Percentiles rank a stretch among this genome's conserved stretches.
Evolutionary conservation across 2,113 vertebrate species (phyloP).

Genomic region (Tylochromis polylepis): DNA sequence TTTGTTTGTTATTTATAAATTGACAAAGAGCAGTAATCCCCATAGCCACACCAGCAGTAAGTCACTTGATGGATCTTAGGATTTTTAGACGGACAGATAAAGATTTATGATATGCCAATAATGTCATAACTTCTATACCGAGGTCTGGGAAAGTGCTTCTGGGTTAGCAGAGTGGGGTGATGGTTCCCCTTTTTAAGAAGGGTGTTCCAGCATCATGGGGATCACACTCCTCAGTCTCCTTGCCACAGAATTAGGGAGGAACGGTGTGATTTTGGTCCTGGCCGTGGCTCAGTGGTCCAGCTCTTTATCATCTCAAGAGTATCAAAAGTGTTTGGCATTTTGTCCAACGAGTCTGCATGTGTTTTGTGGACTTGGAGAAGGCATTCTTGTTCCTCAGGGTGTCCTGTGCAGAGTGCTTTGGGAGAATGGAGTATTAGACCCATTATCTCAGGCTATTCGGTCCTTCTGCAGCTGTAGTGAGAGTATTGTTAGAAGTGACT

Average conservation of each 20-base stretch:
- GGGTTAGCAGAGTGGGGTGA: not conserved
- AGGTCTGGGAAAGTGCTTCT: not conserved
- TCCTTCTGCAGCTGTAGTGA: not conserved
- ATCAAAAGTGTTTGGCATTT: not conserved
- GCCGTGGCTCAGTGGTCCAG: not conserved
- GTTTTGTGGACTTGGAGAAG: not conserved
- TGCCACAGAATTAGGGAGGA: not conserved
- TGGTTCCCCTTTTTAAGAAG: not conserved
- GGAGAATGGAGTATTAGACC: not conserved
- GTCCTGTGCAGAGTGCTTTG: not conserved
- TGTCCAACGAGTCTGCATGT: not conserved
- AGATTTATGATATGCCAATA: no score
- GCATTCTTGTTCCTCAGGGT: not conserved
- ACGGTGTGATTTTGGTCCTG: not conserved
- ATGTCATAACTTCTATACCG: not conserved
- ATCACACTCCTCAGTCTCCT: not conserved
- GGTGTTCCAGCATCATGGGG: not conserved
- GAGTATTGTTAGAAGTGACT: not conserved
- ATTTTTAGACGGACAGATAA: no score
- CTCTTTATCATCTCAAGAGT: not conserved
- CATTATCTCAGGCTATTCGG: not conserved
- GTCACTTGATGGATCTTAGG: not conserved
- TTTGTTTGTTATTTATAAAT: not conserved
- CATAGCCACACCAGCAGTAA: not conserved
- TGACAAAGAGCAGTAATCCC: not conserved